Base-by-base conservation (phyloP, 2,888 invertebrate genomes). In the Lycia hirtaria region DNA sequence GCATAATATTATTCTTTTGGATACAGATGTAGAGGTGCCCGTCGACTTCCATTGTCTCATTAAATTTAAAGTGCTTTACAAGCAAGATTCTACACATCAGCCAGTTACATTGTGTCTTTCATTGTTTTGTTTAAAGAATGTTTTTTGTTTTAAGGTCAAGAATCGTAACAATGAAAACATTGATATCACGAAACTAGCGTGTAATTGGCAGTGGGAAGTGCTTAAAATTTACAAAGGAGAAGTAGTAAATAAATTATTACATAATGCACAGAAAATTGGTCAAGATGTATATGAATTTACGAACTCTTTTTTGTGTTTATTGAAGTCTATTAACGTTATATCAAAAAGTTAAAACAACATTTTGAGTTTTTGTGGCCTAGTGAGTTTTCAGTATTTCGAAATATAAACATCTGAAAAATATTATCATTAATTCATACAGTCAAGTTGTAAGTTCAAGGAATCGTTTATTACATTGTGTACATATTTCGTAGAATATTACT, bases 131-230 rank as follows among this genome's bases (percentile, higher is more conserved):
- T 53, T 33, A 7, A 59, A 65, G 1, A 80, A 79, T 57, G 57
- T 37, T 1, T 88, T 86, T 70, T 83, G 81, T 67, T 71, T 92
- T 33, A 79, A 78, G 64, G 73, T 88, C 30, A 81, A 66, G 69
- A 82, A 87, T 50, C 58, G 55, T 6, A 69, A 73, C 24, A 71
- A 75, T 9, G 69, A 66, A 32, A 64, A 71, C 3, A 69, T 90
- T 24, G 73, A 83, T 62, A 64, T 88, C 30, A 62, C 58, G 17
- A 75, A 75, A 58, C 68, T 90, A 64, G 73, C 82, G 19, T 75
- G 86, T 1, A 80, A 80, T 61, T 91, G 90, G 91, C 90, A 92
- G 71, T 90, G 91, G 90, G 85, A 89, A 70, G 78, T 90, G 53
- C 65, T 90, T n/a, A 83, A 84, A 64, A 72, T 80, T 28, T 87